Evolutionary conservation across 2,113 vertebrate species (phyloP), one percentile per base, ranked within the genome.

Genomic region (Thryonomys swinderianus): DNA sequence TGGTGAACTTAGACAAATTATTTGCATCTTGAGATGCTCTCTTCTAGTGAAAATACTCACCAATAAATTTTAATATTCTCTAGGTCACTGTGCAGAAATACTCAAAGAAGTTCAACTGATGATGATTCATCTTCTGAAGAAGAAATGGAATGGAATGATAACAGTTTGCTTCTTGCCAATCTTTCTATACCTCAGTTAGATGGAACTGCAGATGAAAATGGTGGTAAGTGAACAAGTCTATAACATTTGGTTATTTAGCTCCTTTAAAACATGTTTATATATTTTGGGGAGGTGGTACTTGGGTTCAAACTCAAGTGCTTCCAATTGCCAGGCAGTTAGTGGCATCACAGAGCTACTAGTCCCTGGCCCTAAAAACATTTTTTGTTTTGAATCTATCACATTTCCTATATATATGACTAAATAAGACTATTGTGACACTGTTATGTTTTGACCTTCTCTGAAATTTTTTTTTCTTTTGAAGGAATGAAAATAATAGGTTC

Each of bases 131-230:
- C 99, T 73, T 99, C 99, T 40, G 99, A 99, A 81, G 99, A 99
- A 93, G 99, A 99, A 98, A 99, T 99, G 99, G 99, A 99, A 62
- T 99, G 99, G 99, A 99, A 98, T 51, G 98, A 98, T 98, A 99
- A 98, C 80, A 98, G 90, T 98, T 98, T 98, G 95, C 98, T 99
- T 93, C 98, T 99, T 80, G 98, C 98, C 96, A 99, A 98, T 97
- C 98, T 99, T 97, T 99, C 99, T 98, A 99, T 99, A 98, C 99
- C 99, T 96, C 99, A 99, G 98, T 98, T 99, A 93, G 99, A 99
- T 96, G 99, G 99, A 83, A 99, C 99, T 74, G 99, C 99, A 78
- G 99, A 99, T 95, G 99, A 99, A 98, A 99, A 99, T 96, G 99
- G 99, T 96, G 99, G 99, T 99, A 98, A 99, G 98, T 98, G 95